Percentiles rank a stretch among this genome's conserved stretches.
Evolutionary conservation across 2,797 vertebrate genomes (phyloP).

Genomic region (Botia kubotai): DNA sequence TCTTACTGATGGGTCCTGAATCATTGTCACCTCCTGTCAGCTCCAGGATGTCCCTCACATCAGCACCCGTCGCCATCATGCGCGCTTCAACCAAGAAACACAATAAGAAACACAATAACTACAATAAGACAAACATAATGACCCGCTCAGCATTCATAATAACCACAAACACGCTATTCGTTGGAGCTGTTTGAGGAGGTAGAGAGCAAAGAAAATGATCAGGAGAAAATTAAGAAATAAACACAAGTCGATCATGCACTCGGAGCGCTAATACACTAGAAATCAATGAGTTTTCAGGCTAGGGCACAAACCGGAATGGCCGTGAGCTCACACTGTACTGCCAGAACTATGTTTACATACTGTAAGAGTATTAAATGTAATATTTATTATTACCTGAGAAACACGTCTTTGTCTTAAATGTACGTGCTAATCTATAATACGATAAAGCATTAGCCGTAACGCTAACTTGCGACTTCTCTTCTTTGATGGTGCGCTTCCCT

Average conservation of each 20-base stretch:
- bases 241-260: not conserved
- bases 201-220: not conserved
- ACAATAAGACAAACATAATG: no score
- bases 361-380: not conserved
- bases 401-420: not conserved
- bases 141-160: not conserved
- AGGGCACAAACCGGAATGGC: not conserved
- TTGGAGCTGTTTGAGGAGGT: not conserved
- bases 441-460: not conserved
- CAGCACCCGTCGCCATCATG: conserved; percentile 90
- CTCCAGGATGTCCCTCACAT: conserved; percentile 97
- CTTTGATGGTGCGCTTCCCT: not conserved
- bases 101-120: not conserved
- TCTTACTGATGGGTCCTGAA: conserved; percentile 94
- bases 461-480: not conserved
- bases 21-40: conserved; percentile 91
- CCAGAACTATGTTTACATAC: not conserved
- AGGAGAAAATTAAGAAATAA: no score
- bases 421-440: not conserved
- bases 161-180: not conserved
- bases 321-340: not conserved
- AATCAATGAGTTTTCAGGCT: conserved; percentile 17
- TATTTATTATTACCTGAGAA: conserved; percentile 19
- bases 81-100: not conserved
- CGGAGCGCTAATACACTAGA: not conserved